Base-by-base conservation (phyloP, 2,888 invertebrate species). In the Eubasilissa splendida region DNA sequence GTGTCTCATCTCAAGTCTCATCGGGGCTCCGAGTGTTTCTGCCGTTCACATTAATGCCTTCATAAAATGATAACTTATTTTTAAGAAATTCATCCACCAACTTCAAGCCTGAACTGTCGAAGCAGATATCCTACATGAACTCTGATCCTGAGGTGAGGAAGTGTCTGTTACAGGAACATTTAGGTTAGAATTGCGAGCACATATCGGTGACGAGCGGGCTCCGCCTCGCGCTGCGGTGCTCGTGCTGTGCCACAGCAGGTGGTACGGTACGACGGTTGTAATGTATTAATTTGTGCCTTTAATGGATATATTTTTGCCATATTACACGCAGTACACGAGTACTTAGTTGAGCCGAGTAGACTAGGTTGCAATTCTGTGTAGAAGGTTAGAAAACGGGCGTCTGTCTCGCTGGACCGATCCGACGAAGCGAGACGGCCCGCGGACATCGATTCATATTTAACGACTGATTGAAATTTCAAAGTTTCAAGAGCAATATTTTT, bases 211-310 rank as follows among this genome's bases (percentile, higher is more conserved):
- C 53, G 73, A 74, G 60, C 53, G 73, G 65, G 60, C 42, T 56
- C 52, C 22, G 66, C 59, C 53, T 68, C 52, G 52, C 73, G 71
- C 60, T 31, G 22, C 42, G 33, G 52, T 22, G 70, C 42, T 52
- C 52, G 42, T 54, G 31, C 56, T 56, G 54, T 70, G 22, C 60
- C 63, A 63, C 63, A 12, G 77, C 56, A 58, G 12, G 63, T 74
- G 53, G 56, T 58, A n/a, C 77, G 50, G 80, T 42, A 74, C 76
- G 66, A 79, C 63, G 81, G 83, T 81, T 83, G 83, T 81, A 77
- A 83, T 83, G 81, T 83, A 82, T 83, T 83, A 77, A 83, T 83
- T 83, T 83, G 83, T 83, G 83, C 83, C 83, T 83, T 83, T 82
- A 71, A 68, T 68, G 75, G 73, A 80, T 83, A 81, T 83, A 82